Conservation (phyloP, 2,888 invertebrate species). For the Petrophora chlorosata region DNA sequence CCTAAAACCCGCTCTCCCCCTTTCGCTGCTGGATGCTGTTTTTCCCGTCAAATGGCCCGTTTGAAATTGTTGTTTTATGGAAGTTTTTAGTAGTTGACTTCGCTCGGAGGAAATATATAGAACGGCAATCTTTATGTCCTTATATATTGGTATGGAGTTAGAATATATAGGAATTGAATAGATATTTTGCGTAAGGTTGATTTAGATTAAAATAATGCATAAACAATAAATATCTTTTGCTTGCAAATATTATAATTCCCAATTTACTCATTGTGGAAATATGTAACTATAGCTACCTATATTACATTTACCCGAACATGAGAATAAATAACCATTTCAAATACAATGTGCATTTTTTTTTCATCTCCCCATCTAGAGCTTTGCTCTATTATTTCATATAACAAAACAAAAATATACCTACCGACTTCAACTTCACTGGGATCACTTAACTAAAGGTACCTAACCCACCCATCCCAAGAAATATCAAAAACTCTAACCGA, state of each 20-base stretch:
- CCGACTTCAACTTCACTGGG: too few species aligned
- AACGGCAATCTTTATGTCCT: conserved; percentile 67
- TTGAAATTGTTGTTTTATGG: conserved; percentile 84
- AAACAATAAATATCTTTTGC: too few species aligned
- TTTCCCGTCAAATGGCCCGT: conserved; percentile 82
- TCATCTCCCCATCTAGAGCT: too few species aligned
- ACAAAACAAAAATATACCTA: not conserved
- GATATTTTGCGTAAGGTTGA: too few species aligned
- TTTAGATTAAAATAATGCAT: too few species aligned
- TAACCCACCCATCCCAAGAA: conserved; percentile 52
- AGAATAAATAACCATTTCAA: too few species aligned
- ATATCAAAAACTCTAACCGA: conserved; percentile 71
- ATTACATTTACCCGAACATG: too few species aligned
- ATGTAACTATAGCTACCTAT: too few species aligned
- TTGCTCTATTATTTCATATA: too few species aligned
- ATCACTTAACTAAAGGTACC: conserved; percentile 26
- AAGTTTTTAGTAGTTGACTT: conserved; percentile 84
- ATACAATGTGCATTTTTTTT: too few species aligned
- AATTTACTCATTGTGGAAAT: too few species aligned
- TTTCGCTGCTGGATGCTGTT: conserved; percentile 68
- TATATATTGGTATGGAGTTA: conserved; percentile 38
- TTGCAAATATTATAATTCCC: too few species aligned
- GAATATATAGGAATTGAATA: not conserved
- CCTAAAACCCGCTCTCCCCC: conserved; percentile 42
- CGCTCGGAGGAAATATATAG: conserved; percentile 68